Base-by-base conservation (phyloP, 2,113 vertebrate genomes). In the Gobio gobio region DNA sequence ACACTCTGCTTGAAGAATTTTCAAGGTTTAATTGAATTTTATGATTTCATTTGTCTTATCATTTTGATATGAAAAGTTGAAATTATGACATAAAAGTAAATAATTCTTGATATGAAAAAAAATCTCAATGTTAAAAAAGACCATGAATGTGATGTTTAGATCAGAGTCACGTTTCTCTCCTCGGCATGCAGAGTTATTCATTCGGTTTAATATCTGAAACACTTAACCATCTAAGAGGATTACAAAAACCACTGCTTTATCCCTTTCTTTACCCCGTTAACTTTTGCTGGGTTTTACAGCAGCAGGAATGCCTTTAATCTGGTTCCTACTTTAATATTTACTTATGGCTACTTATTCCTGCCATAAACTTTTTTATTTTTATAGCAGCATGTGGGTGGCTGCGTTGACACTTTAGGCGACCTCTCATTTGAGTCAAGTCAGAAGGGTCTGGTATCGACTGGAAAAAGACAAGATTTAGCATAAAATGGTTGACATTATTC, bases 301-400 rank as follows among this genome's bases (percentile, higher is more conserved):
- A 56, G 77, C 68, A 87, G 59, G 86, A 87, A 87, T 87, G 86
- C 78, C 22, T 33, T 26, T 84, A 84, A 84, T 87, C 82, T 70
- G 61, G 29, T 74, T 82, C 24, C 45, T 70, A 49, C 61, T 68
- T 45, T 78, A 47, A 12, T 59, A 54, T 43, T 83, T 78, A 45
- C 20, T 36, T 70, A 33, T 36, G 36, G n/a, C 14, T 61, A 24
- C 18, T 73, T 68, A 86, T 63, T 86, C 70, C 10, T 63, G 45
- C 36, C n/a, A 26, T 49, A 16, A 47, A 24, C n/a, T 3, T 74
- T 13, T 74, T 75, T 24, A 26, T 49, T 49, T 47, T 47, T 75
- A 47, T 49, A 9, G 43, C 72, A 49, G 45, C 72, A 75, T 13
- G n/a, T 75, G 45, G 49, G 45, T 16, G n/a, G 36, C 13, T n/a